A percentile compares a stretch with the other conserved stretches of the same genome.
These are phyloP conservation scores for Rhabdomys dilectus DNA, from an alignment of 2,113 vertebrate genomes.

Conservation along the genomic window DNA sequence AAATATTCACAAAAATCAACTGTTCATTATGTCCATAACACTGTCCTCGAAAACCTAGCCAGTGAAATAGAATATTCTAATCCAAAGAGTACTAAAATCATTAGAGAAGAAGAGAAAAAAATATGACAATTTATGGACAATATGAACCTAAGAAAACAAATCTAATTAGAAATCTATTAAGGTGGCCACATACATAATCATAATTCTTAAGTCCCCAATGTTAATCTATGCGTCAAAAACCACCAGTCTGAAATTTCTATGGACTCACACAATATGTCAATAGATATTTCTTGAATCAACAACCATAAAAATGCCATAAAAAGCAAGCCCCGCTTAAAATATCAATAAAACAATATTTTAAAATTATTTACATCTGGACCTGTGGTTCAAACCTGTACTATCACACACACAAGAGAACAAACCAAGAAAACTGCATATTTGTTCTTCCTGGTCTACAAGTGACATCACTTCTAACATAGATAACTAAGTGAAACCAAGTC, in stretches of 20 bases:
- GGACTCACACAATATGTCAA: not conserved
- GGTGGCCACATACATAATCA: not conserved
- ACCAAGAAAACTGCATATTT: not conserved
- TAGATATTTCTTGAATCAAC: slow-evolving; percentile 16
- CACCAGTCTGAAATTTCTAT: not conserved
- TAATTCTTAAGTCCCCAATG: not conserved
- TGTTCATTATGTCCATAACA: not conserved
- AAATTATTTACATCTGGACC: not conserved
- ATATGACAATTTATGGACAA: slow-evolving; percentile 19
- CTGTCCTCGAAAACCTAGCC: not conserved
- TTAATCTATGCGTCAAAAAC: slow-evolving; percentile 18
- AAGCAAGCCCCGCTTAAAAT: not conserved
- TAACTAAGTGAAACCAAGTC: not conserved
- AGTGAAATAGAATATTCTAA: slow-evolving; percentile 35
- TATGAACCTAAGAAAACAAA: slow-evolving; percentile 10
- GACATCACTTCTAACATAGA: not conserved
- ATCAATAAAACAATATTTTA: not conserved
- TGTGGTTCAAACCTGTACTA: not conserved
- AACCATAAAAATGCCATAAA: not conserved
- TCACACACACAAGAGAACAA: not conserved
- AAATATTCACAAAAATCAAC: not conserved
- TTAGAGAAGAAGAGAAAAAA: not conserved
- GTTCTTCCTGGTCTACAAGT: not conserved
- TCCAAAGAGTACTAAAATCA: slow-evolving; percentile 45
- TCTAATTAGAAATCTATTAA: slow-evolving; percentile 26